A percentile compares a stretch with the other conserved stretches of the same genome.
phyloP scores from a whole-genome alignment of 2,797 vertebrate genomes.

The Amblyopsis hoosieri region DNA sequence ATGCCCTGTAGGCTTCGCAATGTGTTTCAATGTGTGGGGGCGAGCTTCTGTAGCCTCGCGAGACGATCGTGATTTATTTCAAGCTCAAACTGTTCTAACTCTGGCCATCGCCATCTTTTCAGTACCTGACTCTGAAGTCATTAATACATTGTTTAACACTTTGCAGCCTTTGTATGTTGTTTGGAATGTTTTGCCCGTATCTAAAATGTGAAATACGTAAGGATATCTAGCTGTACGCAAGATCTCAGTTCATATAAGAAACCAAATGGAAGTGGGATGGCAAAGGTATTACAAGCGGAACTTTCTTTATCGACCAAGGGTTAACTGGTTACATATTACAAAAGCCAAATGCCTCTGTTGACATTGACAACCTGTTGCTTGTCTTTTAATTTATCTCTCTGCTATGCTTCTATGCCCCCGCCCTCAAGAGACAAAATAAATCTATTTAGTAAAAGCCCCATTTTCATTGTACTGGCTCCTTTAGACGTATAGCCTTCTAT shows the following conservation, averaged over 20 bases:
- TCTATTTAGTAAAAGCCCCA: neutral
- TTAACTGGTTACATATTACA: conserved; percentile 87
- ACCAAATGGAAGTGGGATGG: conserved; percentile 59
- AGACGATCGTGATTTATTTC: too few species aligned
- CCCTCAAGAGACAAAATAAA: conserved; percentile 54
- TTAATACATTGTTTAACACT: too few species aligned
- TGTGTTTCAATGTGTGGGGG: too few species aligned
- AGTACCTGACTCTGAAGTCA: too few species aligned
- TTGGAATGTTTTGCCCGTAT: neutral
- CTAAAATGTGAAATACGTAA: neutral
- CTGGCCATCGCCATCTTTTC: too few species aligned
- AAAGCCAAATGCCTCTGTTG: conserved; percentile 85
- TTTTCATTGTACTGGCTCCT: too few species aligned
- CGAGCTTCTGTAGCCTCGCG: too few species aligned
- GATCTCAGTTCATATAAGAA: conserved; percentile 42
- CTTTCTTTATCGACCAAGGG: conserved; percentile 79
- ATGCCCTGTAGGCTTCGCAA: too few species aligned
- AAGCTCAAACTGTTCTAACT: too few species aligned
- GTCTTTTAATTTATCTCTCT: conserved; percentile 73
- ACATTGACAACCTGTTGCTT: conserved; percentile 77
- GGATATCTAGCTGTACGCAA: conserved; percentile 17
- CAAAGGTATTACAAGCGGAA: conserved; percentile 71
- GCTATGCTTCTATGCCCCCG: conserved; percentile 42
- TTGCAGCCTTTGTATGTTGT: too few species aligned
- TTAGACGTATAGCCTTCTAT: too few species aligned